These are phyloP conservation scores for Tadarida brasiliensis DNA, from an alignment of 2,797 vertebrate species.

Conservation along the genomic window DNA sequence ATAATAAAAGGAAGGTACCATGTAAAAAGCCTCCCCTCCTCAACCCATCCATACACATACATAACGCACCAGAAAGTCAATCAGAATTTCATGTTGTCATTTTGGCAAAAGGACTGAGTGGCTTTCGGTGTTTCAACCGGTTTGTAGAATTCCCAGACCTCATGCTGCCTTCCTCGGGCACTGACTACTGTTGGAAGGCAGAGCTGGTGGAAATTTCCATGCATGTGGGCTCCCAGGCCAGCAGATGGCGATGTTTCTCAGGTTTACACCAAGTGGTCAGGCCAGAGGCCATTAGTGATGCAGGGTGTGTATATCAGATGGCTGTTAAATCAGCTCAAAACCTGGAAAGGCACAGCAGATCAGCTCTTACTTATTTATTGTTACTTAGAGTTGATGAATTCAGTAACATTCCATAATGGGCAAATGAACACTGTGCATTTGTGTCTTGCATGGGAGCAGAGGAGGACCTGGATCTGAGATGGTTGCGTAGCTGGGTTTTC, in stretches of 20 bases:
- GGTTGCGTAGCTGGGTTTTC: background rate
- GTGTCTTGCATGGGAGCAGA: background rate
- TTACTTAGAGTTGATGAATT: constrained; percentile 67
- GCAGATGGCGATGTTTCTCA: constrained; percentile 85
- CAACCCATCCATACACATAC: too few species aligned
- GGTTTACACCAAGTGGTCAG: constrained; percentile 34
- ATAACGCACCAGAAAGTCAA: constrained; percentile 2
- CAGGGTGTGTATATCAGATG: background rate
- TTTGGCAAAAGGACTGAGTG: background rate
- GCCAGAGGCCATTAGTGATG: background rate
- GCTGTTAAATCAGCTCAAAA: constrained; percentile 6
- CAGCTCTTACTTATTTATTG: constrained; percentile 57
- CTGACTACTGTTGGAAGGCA: background rate
- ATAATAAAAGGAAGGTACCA: background rate
- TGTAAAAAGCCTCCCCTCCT: background rate
- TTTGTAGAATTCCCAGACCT: background rate
- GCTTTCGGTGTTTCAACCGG: background rate
- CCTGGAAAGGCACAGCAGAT: background rate
- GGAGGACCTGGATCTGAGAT: background rate
- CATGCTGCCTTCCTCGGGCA: background rate
- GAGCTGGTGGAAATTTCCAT: constrained; percentile 82
- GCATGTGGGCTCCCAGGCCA: background rate
- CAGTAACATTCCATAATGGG: constrained; percentile 51
- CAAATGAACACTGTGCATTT: constrained; percentile 28
- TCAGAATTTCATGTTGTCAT: background rate